A percentile compares a stretch with the other conserved stretches of the same genome.
These are phyloP conservation scores for Mamestra configurata DNA, from an alignment of 1,140 invertebrate genomes.

Conservation along the genomic window DNA sequence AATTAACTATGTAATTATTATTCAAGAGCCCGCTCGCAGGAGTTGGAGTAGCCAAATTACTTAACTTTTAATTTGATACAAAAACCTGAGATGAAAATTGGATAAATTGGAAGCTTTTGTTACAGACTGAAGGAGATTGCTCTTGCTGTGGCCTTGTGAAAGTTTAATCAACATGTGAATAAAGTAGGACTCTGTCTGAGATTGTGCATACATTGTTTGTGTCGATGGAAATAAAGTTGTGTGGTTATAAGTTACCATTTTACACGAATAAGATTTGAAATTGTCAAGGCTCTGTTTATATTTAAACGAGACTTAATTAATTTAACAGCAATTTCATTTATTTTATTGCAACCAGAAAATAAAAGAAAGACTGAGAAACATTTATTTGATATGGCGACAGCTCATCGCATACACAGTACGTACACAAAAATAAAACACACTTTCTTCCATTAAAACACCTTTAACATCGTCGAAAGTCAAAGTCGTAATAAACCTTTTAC, in stretches of 20 bases:
- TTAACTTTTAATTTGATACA: conserved; percentile 45
- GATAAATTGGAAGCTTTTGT: conserved; percentile 8
- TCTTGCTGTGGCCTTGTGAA: neutral
- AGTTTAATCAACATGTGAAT: neutral
- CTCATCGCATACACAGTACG: no score
- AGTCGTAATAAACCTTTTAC: neutral
- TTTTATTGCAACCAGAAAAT: no score
- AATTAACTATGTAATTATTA: conserved; percentile 57
- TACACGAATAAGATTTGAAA: no score
- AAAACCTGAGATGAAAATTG: conserved; percentile 35
- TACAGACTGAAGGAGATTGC: neutral
- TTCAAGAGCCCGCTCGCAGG: conserved; percentile 38
- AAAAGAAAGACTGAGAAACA: no score
- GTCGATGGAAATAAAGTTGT: no score
- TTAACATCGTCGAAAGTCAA: neutral
- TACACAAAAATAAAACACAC: no score
- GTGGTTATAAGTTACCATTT: no score
- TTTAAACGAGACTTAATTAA: no score
- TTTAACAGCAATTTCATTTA: no score
- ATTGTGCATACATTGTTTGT: no score
- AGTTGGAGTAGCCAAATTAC: conserved; percentile 45
- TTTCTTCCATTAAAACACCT: neutral
- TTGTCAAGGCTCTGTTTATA: no score
- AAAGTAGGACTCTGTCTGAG: neutral
- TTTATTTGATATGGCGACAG: no score